phyloP scores from a whole-genome alignment of 2,888 invertebrate genomes.

The Leucania comma region DNA sequence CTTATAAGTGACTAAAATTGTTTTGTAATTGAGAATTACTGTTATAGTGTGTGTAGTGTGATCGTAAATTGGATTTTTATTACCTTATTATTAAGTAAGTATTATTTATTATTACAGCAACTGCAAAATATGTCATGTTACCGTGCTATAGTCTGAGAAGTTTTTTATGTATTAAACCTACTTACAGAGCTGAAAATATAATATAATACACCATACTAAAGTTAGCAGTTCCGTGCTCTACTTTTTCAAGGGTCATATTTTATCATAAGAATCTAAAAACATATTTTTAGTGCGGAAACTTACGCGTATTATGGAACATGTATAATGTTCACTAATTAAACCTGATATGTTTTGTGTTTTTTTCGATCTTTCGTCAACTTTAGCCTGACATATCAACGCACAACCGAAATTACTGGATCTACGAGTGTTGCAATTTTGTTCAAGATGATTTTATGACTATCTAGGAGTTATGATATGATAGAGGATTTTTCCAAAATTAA shows the following conservation, averaged over 20 bases:
- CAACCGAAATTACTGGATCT: too few species aligned
- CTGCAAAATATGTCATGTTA: neutral
- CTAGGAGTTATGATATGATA: too few species aligned
- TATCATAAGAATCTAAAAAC: slow-evolving; percentile 49
- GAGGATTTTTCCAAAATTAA: too few species aligned
- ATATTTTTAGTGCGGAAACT: slow-evolving; percentile 42
- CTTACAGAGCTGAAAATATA: slow-evolving; percentile 19
- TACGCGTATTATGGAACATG: slow-evolving; percentile 28
- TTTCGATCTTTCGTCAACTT: too few species aligned
- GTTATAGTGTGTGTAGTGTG: slow-evolving; percentile 60
- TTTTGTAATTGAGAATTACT: slow-evolving; percentile 54
- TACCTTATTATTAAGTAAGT: slow-evolving; percentile 53
- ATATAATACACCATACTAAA: slow-evolving; percentile 24
- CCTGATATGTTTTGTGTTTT: slow-evolving; percentile 28
- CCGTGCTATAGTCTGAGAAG: neutral
- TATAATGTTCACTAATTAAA: slow-evolving; percentile 29
- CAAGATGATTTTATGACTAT: too few species aligned
- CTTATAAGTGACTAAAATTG: slow-evolving; percentile 43
- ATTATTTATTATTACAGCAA: neutral
- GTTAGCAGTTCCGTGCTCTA: slow-evolving; percentile 39
- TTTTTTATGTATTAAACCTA: slow-evolving; percentile 27
- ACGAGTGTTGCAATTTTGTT: too few species aligned
- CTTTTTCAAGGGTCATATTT: slow-evolving; percentile 52
- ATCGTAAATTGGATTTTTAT: slow-evolving; percentile 60
- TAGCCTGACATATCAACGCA: too few species aligned